Conservation (phyloP, 1,140 invertebrate species). For the Metaphire vulgaris region DNA sequence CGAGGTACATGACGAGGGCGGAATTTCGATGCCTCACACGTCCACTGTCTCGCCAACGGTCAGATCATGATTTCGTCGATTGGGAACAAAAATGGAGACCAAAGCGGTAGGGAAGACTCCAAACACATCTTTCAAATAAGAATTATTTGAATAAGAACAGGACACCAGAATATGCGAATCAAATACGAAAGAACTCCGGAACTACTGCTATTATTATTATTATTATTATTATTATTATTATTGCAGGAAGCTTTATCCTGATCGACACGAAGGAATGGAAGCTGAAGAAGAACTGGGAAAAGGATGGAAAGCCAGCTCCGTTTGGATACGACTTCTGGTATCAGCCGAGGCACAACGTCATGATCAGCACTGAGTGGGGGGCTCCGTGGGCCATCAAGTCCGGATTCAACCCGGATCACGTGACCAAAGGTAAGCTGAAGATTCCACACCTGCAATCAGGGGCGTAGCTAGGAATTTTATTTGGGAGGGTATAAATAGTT, state of each 20-base stretch:
- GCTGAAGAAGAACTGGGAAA: constrained; percentile 59
- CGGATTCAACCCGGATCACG: constrained; percentile 65
- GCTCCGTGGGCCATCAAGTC: constrained; percentile 72
- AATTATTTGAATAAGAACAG: too few relatives aligned
- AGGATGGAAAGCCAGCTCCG: constrained; percentile 36
- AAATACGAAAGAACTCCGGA: too few relatives aligned
- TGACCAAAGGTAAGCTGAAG: constrained; percentile 52
- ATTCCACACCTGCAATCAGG: too few relatives aligned
- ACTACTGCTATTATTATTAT: too few relatives aligned
- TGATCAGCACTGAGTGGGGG: constrained; percentile 88
- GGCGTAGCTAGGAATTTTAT: too few relatives aligned
- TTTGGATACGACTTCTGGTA: constrained; percentile 81
- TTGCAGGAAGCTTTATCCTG: constrained; percentile 75
- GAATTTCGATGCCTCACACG: constrained; percentile 75
- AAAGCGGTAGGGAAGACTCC: constrained; percentile 51
- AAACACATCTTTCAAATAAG: too few relatives aligned
- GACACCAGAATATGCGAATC: too few relatives aligned
- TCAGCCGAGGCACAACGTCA: constrained; percentile 83
- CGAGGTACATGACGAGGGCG: not conserved
- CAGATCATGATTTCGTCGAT: constrained; percentile 91
- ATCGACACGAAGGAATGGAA: constrained; percentile 74
- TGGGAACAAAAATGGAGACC: constrained; percentile 72
- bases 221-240: too few relatives aligned
- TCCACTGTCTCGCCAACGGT: constrained; percentile 84
- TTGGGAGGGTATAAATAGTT: too few relatives aligned